Conservation (phyloP, 2,888 invertebrate genomes). For the Crematogaster levior region DNA sequence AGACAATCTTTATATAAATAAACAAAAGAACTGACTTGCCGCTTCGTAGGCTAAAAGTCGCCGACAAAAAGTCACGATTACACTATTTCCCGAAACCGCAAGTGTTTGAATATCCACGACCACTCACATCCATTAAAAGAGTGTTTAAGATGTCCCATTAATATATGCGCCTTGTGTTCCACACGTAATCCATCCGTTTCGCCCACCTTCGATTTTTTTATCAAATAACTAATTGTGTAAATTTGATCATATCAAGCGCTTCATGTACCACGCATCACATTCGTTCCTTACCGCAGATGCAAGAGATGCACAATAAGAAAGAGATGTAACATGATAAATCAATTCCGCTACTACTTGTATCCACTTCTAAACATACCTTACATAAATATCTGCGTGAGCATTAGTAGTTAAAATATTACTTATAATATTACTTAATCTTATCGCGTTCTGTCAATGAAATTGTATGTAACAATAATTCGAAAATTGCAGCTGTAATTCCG, state of each 20-base stretch:
- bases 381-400: background rate
- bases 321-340: conserved; percentile 17
- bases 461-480: background rate
- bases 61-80: conserved; percentile 12
- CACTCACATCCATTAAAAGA: conserved; percentile 16
- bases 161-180: conserved; percentile 30
- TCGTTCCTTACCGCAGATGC: conserved; percentile 1
- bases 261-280: background rate
- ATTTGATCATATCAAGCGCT: conserved; percentile 29
- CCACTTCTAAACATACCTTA: background rate
- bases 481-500: background rate
- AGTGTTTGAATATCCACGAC: conserved; percentile 3
- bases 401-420: background rate
- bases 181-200: background rate
- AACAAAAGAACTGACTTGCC: conserved; percentile 1
- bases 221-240: conserved; percentile 37
- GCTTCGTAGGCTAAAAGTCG: background rate
- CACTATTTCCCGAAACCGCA: conserved; percentile 25
- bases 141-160: conserved; percentile 12
- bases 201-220: conserved; percentile 46
- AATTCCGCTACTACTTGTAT: conserved; percentile 3
- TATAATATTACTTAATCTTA: background rate
- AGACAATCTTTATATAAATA: conserved; percentile 1
- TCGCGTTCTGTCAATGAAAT: background rate
- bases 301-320: background rate